phyloP scores from a whole-genome alignment of 1,140 invertebrate genomes.

The Marisa cornuarietis region DNA sequence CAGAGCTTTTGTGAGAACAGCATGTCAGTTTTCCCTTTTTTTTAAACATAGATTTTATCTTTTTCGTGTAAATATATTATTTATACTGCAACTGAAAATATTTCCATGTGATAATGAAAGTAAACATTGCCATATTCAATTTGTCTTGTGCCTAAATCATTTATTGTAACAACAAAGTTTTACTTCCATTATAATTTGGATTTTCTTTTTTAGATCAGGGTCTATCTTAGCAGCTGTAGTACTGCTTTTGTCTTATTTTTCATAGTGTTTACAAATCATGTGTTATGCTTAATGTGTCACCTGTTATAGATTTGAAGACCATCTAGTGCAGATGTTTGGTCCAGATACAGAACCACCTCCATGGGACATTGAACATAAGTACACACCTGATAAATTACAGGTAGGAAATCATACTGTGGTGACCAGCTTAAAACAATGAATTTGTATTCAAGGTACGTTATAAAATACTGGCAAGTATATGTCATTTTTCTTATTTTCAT shows the following conservation, averaged over 20 bases:
- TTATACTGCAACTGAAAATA: no score
- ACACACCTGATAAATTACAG: slow-evolving; percentile 73
- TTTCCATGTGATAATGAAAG: no score
- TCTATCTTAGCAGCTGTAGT: no score
- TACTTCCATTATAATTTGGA: no score
- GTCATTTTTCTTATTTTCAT: background rate
- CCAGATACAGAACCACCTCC: slow-evolving; percentile 70
- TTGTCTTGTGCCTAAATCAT: no score
- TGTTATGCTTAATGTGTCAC: background rate
- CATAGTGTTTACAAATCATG: background rate
- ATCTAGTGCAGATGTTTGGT: slow-evolving; percentile 78
- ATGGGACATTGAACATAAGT: slow-evolving; percentile 81
- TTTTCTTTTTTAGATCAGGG: no score
- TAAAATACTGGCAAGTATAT: background rate
- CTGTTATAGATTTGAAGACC: slow-evolving; percentile 74
- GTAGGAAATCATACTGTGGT: slow-evolving; percentile 27
- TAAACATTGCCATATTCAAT: no score
- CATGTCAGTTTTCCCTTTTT: slow-evolving; percentile 63
- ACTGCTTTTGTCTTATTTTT: background rate
- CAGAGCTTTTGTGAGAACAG: slow-evolving; percentile 76
- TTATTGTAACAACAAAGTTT: no score
- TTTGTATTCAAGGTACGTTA: background rate
- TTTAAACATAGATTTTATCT: no score
- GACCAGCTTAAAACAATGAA: no score
- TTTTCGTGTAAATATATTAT: no score